Percentiles rank a stretch among this genome's conserved stretches.
Evolutionary conservation across 2,113 vertebrate genomes (phyloP).

Genomic region (Addax nasomaculatus): DNA sequence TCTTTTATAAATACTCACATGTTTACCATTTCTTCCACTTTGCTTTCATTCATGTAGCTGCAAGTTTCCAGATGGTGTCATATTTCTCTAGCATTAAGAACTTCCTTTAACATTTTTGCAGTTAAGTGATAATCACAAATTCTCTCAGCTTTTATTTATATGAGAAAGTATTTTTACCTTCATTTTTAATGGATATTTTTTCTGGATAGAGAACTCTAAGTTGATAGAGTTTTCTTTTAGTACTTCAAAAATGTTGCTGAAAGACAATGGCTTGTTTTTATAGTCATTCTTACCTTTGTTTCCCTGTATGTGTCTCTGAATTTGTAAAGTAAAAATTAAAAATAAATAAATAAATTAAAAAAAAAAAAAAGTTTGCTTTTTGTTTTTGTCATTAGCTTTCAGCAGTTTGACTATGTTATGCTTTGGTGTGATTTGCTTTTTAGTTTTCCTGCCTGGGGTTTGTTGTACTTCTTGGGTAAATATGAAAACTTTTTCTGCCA

Average conservation of each 20-base stretch:
- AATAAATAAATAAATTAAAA: too few relatives aligned
- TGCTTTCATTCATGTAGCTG: not conserved
- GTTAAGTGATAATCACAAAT: not conserved
- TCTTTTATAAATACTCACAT: not conserved
- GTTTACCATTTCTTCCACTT: not conserved
- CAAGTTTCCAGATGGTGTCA: not conserved
- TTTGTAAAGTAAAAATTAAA: too few relatives aligned
- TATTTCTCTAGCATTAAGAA: not conserved
- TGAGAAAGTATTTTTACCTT: not conserved
- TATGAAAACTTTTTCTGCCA: not conserved
- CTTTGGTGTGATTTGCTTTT: not conserved
- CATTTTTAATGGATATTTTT: not conserved
- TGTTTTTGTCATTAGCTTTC: not conserved
- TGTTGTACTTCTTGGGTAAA: slow-evolving; percentile 14
- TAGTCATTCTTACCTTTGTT: not conserved
- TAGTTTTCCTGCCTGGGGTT: not conserved
- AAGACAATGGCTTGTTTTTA: not conserved
- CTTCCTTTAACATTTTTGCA: not conserved
- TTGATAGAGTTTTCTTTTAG: not conserved
- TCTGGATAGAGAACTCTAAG: not conserved
- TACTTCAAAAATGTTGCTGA: not conserved
- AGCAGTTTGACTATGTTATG: not conserved
- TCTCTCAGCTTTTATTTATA: not conserved
- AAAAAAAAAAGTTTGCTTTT: not conserved
- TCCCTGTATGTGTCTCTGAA: not conserved